These are phyloP conservation scores for Amiota communis DNA, from an alignment of 2,888 invertebrate species.

Conservation along the genomic window DNA sequence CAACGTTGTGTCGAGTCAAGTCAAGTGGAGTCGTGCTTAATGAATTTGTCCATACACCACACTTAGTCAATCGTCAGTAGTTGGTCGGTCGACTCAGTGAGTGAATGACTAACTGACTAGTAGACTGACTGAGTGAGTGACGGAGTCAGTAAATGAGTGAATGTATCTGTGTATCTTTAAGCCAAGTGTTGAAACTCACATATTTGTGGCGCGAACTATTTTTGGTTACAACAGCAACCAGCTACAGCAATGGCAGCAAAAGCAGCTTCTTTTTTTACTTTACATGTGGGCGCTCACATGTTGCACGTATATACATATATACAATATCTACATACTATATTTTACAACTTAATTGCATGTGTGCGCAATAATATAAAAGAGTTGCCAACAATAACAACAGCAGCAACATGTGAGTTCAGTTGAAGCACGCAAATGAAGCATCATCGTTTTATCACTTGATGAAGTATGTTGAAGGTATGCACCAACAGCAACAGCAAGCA, in stretches of 20 bases:
- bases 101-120: too few species aligned
- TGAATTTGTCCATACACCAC: conserved; percentile 43
- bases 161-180: conserved; percentile 35
- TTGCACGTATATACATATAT: not conserved
- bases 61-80: conserved; percentile 6
- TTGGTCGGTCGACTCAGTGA: too few species aligned
- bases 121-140: too few species aligned
- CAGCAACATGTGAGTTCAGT: not conserved
- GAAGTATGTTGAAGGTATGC: too few species aligned
- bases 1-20: not conserved
- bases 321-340: conserved; percentile 38
- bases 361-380: conserved; percentile 13
- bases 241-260: too few species aligned
- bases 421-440: not conserved
- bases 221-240: not conserved
- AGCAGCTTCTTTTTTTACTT: too few species aligned
- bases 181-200: conserved; percentile 10
- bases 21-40: conserved; percentile 35
- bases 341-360: conserved; percentile 61
- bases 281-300: conserved; percentile 19
- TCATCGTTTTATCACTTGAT: too few species aligned
- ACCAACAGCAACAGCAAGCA: too few species aligned
- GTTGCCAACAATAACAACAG: not conserved
- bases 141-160: conserved; percentile 39
- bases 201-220: conserved; percentile 1